Evolutionary conservation across 1,140 invertebrate species (phyloP), one percentile per base, ranked within the genome.

Genomic region (Drosophila varians): DNA sequence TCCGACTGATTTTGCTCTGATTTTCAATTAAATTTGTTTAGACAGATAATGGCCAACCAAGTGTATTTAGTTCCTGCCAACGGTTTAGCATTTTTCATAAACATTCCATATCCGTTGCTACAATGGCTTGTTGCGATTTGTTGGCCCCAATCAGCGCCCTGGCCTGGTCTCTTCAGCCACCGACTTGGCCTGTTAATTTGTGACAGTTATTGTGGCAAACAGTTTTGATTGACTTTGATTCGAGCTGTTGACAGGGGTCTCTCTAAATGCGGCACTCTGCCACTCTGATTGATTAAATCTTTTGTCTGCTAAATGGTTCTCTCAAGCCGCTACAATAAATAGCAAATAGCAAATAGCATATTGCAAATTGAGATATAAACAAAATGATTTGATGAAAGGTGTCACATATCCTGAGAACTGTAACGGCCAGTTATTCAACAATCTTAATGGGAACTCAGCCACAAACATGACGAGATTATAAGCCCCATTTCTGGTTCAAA

Each of bases 1-100:
- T 78, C 14, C 53, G 52, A 73, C 76, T 66, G 72, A 70, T 60
- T 83, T 83, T 42, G 61, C 60, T 58, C 54, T 68, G 79, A 76
- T 79, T 84, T 84, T 84, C 79, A 84, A 84, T 84, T 84, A 84
- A 73, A 73, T 78, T 45, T 64, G 52, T 86, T 51, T 62, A 14
- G 31, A 45, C 43, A 57, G 71, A 54, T 70, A 7, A 12, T 38
- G 9, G n/a, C n/a, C n/a, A n/a, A n/a, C n/a, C n/a, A n/a, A n/a
- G n/a, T 31, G 28, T 31, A 3, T 72, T 70, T 31, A 68, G 74
- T 69, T 80, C 75, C 74, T 72, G 43, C 69, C 74, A 86, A 86
- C 82, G 76, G 60, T 48, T 68, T 6, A 26, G 56, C 38, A 42
- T 58, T 74, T 60, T 56, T 46, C 54, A 64, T 72, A 45, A 61